phyloP scores from a whole-genome alignment of 2,888 invertebrate genomes.

The Agonopterix subpropinquella region DNA sequence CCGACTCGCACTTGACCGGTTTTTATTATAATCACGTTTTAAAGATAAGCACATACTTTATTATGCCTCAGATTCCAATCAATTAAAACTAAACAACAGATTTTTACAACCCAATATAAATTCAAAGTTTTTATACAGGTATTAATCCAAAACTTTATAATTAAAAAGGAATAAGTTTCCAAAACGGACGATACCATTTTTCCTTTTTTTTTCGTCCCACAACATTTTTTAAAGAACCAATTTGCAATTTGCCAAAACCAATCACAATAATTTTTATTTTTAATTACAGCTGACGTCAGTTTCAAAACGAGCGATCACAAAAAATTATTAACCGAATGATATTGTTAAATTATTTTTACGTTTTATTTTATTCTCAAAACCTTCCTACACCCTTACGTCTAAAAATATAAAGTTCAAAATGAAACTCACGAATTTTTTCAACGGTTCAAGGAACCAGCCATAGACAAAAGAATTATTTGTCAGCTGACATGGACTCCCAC shows the following conservation, averaged over 20 bases:
- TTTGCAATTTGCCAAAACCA: slow-evolving; percentile 71
- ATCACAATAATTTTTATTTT: slow-evolving; percentile 70
- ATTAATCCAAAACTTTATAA: slow-evolving; percentile 1
- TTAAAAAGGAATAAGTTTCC: slow-evolving; percentile 5
- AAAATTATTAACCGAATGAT: slow-evolving; percentile 19
- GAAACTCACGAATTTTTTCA: no score
- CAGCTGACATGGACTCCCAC: slow-evolving; percentile 46
- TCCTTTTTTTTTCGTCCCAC: slow-evolving; percentile 14
- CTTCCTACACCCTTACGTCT: background rate
- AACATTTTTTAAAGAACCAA: slow-evolving; percentile 29
- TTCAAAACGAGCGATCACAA: slow-evolving; percentile 21
- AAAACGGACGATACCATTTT: slow-evolving; percentile 12
- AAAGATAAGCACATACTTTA: no score
- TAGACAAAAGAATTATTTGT: slow-evolving; percentile 55
- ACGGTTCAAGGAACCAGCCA: background rate
- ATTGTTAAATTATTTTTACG: slow-evolving; percentile 8
- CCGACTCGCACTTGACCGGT: no score
- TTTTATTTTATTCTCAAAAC: background rate
- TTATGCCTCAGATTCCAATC: no score
- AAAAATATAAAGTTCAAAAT: no score
- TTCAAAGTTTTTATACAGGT: background rate
- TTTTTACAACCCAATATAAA: no score
- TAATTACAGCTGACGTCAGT: slow-evolving; percentile 55
- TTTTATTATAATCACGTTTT: no score
- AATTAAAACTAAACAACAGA: no score